Percentiles rank a stretch among this genome's conserved stretches.
phyloP scores from a whole-genome alignment of 2,113 vertebrate species.

The Eublepharis macularius region DNA sequence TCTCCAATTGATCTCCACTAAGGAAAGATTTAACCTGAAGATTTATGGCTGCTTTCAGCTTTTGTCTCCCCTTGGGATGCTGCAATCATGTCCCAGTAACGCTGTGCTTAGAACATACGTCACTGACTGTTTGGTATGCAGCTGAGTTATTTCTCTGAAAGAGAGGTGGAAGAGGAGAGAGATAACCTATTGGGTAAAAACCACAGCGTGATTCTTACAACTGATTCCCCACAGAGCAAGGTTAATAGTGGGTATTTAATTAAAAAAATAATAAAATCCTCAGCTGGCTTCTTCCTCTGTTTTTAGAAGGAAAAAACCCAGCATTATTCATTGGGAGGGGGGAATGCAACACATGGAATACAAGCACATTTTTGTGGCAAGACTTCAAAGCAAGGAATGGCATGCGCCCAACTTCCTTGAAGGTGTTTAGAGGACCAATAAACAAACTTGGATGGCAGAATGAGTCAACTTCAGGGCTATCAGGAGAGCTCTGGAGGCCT shows the following conservation, averaged over 20 bases:
- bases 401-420: neutral
- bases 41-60: conserved; percentile 63
- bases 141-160: conserved; percentile 9
- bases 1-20: conserved; percentile 54
- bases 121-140: conserved; percentile 62
- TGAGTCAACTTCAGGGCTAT: neutral
- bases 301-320: neutral
- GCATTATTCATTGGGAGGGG: neutral
- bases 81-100: conserved; percentile 65
- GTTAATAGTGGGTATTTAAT: conserved; percentile 42
- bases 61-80: conserved; percentile 67
- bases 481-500: neutral
- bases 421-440: conserved; percentile 40
- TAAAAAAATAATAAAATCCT: conserved; percentile 42
- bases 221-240: neutral
- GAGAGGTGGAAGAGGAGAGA: conserved; percentile 21
- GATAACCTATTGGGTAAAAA: conserved; percentile 38
- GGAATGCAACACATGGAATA: neutral
- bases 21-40: conserved; percentile 61
- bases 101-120: conserved; percentile 62
- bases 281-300: conserved; percentile 29
- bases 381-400: neutral
- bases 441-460: conserved; percentile 24
- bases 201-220: conserved; percentile 30
- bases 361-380: conserved; percentile 20